Conservation (phyloP, 2,888 invertebrate species). For the Miltochrista miniata region DNA sequence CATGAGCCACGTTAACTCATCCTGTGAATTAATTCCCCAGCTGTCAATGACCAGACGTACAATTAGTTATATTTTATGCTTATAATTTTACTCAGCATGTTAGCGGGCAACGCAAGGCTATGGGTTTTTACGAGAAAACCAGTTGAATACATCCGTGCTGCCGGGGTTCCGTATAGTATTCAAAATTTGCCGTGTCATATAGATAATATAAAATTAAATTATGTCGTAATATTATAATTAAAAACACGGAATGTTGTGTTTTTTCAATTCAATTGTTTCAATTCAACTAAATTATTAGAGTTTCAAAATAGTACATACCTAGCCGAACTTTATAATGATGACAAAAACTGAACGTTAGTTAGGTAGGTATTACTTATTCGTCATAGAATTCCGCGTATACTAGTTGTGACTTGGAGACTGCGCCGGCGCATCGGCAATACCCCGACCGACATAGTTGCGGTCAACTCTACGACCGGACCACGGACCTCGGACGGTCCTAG, state of each 20-base stretch:
- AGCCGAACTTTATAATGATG: background rate
- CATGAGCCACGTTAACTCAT: constrained; percentile 12
- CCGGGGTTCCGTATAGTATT: constrained; percentile 20
- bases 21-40: constrained; percentile 12
- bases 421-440: constrained; percentile 29
- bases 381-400: constrained; percentile 3
- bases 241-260: too few species aligned
- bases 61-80: constrained; percentile 21
- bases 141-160: constrained; percentile 26
- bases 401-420: constrained; percentile 4
- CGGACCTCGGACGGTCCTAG: background rate
- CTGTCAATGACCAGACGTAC: constrained; percentile 15
- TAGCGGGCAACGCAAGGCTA: constrained; percentile 25
- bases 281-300: background rate
- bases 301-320: background rate
- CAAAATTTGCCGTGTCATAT: too few species aligned
- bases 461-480: constrained; percentile 4
- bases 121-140: constrained; percentile 41
- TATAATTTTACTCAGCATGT: constrained; percentile 22
- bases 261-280: background rate
- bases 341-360: background rate
- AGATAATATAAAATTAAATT: too few species aligned
- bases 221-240: too few species aligned
- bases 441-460: constrained; percentile 15
- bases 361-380: constrained; percentile 5